Evolutionary conservation across 2,113 vertebrate genomes (phyloP), one percentile per base, ranked within the genome.

Genomic region (Sigmodon hispidus): DNA sequence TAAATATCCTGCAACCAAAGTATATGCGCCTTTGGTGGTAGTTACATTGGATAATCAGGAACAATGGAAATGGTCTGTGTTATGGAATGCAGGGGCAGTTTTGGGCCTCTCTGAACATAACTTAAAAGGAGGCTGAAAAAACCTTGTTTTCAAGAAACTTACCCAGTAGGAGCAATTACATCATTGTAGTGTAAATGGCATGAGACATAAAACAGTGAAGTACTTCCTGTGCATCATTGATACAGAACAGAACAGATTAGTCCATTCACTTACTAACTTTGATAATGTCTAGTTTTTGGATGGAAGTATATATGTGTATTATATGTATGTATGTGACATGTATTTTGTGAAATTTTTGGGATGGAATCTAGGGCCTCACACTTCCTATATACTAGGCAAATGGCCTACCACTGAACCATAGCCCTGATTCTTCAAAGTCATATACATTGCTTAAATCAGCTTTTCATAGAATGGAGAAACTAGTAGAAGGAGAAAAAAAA

Each of bases 381-480:
- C 13, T 21, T 63, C 7, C 8, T 34, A 34, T 26, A 36, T 50
- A 31, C 43, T 67, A 69, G 63, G 63, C 31, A 86, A 50, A 21
- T 67, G 10, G 43, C 50, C 84, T 67, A 22, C 31, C 11, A 86
- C 19, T 86, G 61, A 67, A 48, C 31, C 59, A 26, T n/a, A n/a
- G 36, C 77, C 34, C 19, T 43, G 13, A 29, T 12, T 61, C n/a
- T 29, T 29, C 7, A 26, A 55, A 69, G n/a, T 48, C 55, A 72
- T 45, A 87, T 43, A 31, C n/a, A 52, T 75, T 72, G 13, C 12
- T 72, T 89, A 57, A 76, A 15, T 57, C 57, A 73, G 4, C 55
- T 90, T 67, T 87, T 86, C 84, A 65, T 90, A 91, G 52, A 92
- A 36, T 57, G 40, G 48, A 16, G n/a, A 87, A 77, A 52, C 10